A percentile compares a stretch with the other conserved stretches of the same genome.
These are phyloP conservation scores for Chelidonichthys spinosus DNA, from an alignment of 2,797 vertebrate genomes.

Conservation along the genomic window DNA sequence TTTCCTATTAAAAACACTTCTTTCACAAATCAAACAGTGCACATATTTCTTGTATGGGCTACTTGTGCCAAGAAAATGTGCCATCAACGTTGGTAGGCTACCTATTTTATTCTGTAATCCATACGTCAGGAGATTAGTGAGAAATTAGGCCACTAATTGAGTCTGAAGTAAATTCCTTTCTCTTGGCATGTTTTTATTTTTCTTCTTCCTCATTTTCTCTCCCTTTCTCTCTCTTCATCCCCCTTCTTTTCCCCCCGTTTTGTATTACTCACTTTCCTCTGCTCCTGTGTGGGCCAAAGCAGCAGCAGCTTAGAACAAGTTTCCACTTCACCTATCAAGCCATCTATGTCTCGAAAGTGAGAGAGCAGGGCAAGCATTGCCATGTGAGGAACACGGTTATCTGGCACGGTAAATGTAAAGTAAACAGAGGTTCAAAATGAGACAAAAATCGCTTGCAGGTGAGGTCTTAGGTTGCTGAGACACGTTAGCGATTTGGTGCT, in stretches of 20 bases:
- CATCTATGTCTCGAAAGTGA: slow-evolving; percentile 80
- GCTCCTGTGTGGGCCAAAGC: slow-evolving; percentile 77
- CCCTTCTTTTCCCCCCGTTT: slow-evolving; percentile 45
- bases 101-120: slow-evolving; percentile 5
- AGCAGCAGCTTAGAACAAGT: slow-evolving; percentile 76
- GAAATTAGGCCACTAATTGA: not conserved
- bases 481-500: slow-evolving; percentile 18
- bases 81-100: not conserved
- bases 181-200: not conserved
- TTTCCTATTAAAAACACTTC: slow-evolving; percentile 1
- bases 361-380: slow-evolving; percentile 75
- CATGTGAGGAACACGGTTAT: slow-evolving; percentile 78
- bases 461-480: slow-evolving; percentile 50
- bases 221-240: slow-evolving; percentile 20
- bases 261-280: slow-evolving; percentile 63
- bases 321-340: slow-evolving; percentile 81
- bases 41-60: not conserved
- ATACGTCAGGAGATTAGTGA: not conserved
- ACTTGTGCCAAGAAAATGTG: not conserved
- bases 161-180: not conserved
- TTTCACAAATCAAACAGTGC: not conserved
- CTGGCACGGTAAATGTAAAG: slow-evolving; percentile 69
- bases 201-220: slow-evolving; percentile 7
- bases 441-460: slow-evolving; percentile 74
- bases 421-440: slow-evolving; percentile 72